Percentiles rank a stretch among this genome's conserved stretches.
phyloP scores from a whole-genome alignment of 2,797 vertebrate genomes.

The Clarias platycephalus region DNA sequence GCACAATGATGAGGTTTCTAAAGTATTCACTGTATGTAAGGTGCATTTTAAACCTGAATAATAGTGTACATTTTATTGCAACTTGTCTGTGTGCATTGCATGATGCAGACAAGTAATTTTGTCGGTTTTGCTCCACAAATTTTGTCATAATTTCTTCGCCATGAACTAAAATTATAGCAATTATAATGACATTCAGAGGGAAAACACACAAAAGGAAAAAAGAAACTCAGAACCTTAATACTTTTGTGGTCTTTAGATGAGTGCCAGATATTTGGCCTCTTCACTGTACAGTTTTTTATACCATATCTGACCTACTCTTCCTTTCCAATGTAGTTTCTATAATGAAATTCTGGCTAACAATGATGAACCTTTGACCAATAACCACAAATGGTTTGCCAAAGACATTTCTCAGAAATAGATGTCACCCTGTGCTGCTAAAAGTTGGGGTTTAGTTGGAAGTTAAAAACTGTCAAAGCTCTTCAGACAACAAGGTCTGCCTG shows the following conservation, averaged over 20 bases:
- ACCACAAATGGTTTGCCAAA: conserved; percentile 49
- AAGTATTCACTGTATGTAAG: not conserved
- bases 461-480: conserved; percentile 48
- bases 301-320: conserved; percentile 3
- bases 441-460: conserved; percentile 54
- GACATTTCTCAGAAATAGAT: conserved; percentile 48
- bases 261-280: conserved; percentile 56
- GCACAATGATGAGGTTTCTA: too few relatives aligned
- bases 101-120: not conserved
- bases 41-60: not conserved
- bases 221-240: not conserved
- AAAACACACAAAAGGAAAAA: conserved; percentile 40
- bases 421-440: conserved; percentile 56
- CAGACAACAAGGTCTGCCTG: conserved; percentile 37
- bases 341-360: conserved; percentile 38
- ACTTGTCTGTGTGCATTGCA: not conserved
- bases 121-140: not conserved
- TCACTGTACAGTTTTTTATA: conserved; percentile 26
- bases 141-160: conserved; percentile 20
- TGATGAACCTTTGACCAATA: conserved; percentile 45
- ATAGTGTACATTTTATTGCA: not conserved
- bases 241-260: conserved; percentile 53
- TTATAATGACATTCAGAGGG: not conserved
- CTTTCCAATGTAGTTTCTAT: conserved; percentile 16
- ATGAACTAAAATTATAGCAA: conserved; percentile 46